Evolutionary conservation across 2,888 invertebrate species (phyloP).

Genomic region (Andricus curvator): DNA sequence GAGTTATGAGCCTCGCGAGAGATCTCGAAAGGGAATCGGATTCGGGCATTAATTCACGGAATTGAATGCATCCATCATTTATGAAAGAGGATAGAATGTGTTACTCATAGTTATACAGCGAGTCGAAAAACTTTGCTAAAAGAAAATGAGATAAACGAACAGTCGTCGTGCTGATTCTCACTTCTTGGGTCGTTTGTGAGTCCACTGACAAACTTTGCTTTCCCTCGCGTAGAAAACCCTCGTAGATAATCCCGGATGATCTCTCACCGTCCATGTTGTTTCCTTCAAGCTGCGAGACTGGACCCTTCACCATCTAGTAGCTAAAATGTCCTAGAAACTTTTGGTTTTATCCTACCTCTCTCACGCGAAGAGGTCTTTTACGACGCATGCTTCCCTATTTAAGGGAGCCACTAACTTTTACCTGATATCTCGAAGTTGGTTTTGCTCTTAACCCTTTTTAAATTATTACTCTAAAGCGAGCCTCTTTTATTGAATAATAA

Average conservation of each 20-base stretch:
- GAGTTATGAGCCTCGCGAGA: conserved; percentile 55
- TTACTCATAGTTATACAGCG: conserved; percentile 18
- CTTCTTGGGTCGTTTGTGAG: conserved; percentile 41
- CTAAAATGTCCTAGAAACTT: conserved; percentile 31
- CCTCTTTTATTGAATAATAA: conserved; percentile 36
- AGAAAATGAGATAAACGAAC: conserved; percentile 13
- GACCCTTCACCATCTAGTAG: conserved; percentile 45
- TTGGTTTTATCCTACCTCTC: conserved; percentile 19
- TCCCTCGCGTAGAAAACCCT: conserved; percentile 53
- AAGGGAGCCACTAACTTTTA: conserved; percentile 12
- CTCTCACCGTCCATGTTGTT: conserved; percentile 47
- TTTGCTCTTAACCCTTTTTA: conserved; percentile 31
- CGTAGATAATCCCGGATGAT: conserved; percentile 65
- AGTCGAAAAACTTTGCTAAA: conserved; percentile 11
- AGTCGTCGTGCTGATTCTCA: conserved; percentile 20
- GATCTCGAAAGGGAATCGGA: conserved; percentile 53
- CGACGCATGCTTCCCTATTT: conserved; percentile 31
- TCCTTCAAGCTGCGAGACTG: conserved; percentile 50
- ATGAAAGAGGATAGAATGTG: conserved; percentile 48
- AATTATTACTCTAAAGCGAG: neutral
- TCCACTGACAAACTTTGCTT: conserved; percentile 61
- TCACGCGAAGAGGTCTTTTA: conserved; percentile 32
- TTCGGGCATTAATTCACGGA: conserved; percentile 54
- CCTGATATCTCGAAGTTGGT: conserved; percentile 9
- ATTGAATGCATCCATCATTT: conserved; percentile 58